phyloP scores from a whole-genome alignment of 37 sponge, comb jelly and placozoan species.

The Theonella swinhoei region DNA sequence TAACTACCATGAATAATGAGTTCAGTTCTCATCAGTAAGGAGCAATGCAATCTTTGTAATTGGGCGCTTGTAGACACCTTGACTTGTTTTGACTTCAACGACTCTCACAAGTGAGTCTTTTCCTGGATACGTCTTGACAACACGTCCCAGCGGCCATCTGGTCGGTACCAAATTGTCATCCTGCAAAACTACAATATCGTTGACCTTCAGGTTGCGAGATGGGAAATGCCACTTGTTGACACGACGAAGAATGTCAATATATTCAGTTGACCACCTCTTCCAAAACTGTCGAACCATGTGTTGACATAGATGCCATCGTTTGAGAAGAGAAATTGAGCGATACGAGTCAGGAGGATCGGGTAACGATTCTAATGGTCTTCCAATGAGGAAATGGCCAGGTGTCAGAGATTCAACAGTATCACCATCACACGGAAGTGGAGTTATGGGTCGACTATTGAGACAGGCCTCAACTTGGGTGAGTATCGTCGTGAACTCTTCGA shows the following conservation, averaged over 20 bases:
- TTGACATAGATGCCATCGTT: slow-evolving; percentile 28
- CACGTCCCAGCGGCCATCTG: slow-evolving; percentile 36
- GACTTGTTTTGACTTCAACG: slow-evolving; percentile 8
- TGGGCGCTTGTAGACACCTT: slow-evolving; percentile 5
- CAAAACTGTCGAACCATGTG: slow-evolving; percentile 30
- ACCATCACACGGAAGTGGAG: slow-evolving; percentile 1
- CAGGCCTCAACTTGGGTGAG: no score
- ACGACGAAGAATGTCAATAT: neutral
- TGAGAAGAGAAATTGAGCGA: neutral
- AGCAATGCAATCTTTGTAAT: slow-evolving; percentile 32
- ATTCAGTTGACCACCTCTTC: slow-evolving; percentile 34
- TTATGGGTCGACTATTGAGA: slow-evolving; percentile 30
- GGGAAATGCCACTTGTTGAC: slow-evolving; percentile 24
- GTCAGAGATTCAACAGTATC: slow-evolving; percentile 45
- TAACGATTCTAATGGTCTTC: slow-evolving; percentile 32
- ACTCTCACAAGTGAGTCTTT: slow-evolving; percentile 37
- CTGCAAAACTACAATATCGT: slow-evolving; percentile 40
- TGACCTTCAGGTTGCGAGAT: slow-evolving; percentile 15
- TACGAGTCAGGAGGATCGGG: neutral
- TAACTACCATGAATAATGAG: no score
- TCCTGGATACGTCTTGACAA: slow-evolving; percentile 18
- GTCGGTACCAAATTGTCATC: slow-evolving; percentile 9
- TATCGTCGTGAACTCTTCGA: no score
- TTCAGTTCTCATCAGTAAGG: slow-evolving; percentile 3
- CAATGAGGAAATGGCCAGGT: no score